Base-by-base conservation (phyloP, 2,113 vertebrate species). In the Erinaceus europaeus region DNA sequence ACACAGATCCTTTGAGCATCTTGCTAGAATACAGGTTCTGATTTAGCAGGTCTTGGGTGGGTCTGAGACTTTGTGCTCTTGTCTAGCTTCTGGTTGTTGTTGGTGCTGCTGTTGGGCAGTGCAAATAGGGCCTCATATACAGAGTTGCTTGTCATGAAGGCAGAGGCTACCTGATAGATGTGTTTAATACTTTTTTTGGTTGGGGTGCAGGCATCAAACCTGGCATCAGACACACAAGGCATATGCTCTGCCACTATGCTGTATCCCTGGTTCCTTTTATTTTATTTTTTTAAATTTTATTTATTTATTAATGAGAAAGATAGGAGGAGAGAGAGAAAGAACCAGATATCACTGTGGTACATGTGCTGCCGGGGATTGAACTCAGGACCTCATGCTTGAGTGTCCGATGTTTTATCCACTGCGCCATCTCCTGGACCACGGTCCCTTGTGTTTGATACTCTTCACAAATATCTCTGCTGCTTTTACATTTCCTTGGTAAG, bases 1-100 rank as follows among this genome's bases (percentile, higher is more conserved):
- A 44, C 6, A 2, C 0, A 29, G 27, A 23, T 5, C 10, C 25
- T 1, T 27, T 9, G 0, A 46, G 61, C 25, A 21, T 38, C 38
- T 74, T 20, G 17, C 48, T 55, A 32, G 68, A 48, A 25, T 15
- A 6, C 6, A 53, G 40, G 6, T 48, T 71, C 48, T 59, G 69
- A 44, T 11, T 67, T 53, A 29, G 48, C 27, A 57, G 27, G 21
- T 44, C 29, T 52, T 34, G 29, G 59, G 15, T 13, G 32, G 64
- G 52, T 14, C 53, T 23, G 1, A 3, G 50, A 40, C 59, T 38
- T 40, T 72, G 53, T 25, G 25, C 5, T 1, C 42, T 18, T 32
- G 3, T 9, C 67, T 25, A 1, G 11, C 4, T 64, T 29, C 36
- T 9, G 40, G 32, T 11, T n/a, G 46, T 3, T 4, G 36, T 36